phyloP scores from a whole-genome alignment of 2,888 invertebrate genomes.

The Drosophila nigritarsus region DNA sequence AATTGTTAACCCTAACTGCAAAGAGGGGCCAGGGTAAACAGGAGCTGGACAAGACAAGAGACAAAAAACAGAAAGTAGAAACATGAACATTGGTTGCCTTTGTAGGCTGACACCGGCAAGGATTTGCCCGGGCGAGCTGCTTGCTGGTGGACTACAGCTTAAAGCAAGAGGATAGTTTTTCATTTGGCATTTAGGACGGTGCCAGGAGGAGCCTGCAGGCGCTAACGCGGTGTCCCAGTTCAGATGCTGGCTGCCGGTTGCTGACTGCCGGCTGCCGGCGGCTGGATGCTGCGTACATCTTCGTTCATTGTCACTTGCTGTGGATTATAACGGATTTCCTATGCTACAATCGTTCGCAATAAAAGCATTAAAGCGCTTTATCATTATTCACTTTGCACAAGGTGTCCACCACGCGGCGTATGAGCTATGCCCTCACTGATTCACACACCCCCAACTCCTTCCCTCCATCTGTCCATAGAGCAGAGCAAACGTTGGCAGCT shows the following conservation, averaged over 20 bases:
- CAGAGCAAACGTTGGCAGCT: conserved; percentile 15
- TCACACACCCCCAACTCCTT: not conserved
- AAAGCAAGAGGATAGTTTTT: conserved; percentile 68
- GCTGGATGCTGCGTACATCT: conserved; percentile 46
- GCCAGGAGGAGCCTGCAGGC: not conserved
- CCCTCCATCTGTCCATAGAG: not conserved
- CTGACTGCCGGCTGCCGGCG: not conserved
- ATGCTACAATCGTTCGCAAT: conserved; percentile 78
- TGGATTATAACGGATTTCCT: conserved; percentile 81
- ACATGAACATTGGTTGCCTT: conserved; percentile 14
- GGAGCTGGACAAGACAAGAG: conserved; percentile 29
- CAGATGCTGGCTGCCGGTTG: not conserved
- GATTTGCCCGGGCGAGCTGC: conserved; percentile 42
- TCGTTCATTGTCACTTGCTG: conserved; percentile 80
- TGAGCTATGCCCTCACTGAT: conserved; percentile 44
- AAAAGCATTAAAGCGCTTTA: conserved; percentile 81
- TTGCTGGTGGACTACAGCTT: conserved; percentile 26
- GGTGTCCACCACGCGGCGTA: conserved; percentile 61
- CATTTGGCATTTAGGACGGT: conserved; percentile 43
- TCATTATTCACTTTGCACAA: conserved; percentile 81
- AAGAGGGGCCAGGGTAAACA: conserved; percentile 14
- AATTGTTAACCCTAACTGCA: conserved; percentile 32
- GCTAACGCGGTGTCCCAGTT: conserved; percentile 13
- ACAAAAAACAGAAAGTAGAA: conserved; percentile 23
- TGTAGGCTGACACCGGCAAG: conserved; percentile 54